Percentiles rank a stretch among this genome's conserved stretches.
These are phyloP conservation scores for Agrochola lychnidis DNA, from an alignment of 2,888 invertebrate genomes.

Conservation along the genomic window DNA sequence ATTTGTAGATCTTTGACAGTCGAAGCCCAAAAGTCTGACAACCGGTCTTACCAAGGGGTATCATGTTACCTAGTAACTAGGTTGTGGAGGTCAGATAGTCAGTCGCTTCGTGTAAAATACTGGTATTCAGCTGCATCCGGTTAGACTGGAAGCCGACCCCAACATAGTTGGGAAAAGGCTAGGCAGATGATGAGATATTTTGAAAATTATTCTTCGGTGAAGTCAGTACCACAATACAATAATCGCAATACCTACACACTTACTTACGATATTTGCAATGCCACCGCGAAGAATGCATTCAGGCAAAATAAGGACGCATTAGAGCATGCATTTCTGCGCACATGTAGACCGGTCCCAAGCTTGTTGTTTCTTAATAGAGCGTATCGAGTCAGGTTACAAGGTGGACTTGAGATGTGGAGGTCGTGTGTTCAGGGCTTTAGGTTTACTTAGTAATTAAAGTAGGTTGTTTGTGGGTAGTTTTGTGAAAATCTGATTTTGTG, in stretches of 20 bases:
- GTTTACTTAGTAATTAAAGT: slow-evolving; percentile 9
- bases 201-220: neutral
- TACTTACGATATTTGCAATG: neutral
- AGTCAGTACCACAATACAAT: neutral
- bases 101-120: no score
- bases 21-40: no score
- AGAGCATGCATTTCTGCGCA: slow-evolving; percentile 68
- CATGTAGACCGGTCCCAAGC: slow-evolving; percentile 60
- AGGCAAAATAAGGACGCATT: slow-evolving; percentile 60
- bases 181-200: no score
- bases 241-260: slow-evolving; percentile 9
- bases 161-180: no score
- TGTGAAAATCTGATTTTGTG: neutral
- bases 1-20: no score
- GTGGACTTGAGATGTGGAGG: slow-evolving; percentile 59
- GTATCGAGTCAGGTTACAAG: slow-evolving; percentile 61
- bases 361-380: slow-evolving; percentile 73
- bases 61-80: no score
- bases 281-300: slow-evolving; percentile 31
- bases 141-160: no score
- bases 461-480: neutral
- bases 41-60: no score
- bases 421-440: slow-evolving; percentile 28
- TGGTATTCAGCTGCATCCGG: no score
- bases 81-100: no score